Conservation (phyloP, 2,888 invertebrate species). For the Clanis bilineata region DNA sequence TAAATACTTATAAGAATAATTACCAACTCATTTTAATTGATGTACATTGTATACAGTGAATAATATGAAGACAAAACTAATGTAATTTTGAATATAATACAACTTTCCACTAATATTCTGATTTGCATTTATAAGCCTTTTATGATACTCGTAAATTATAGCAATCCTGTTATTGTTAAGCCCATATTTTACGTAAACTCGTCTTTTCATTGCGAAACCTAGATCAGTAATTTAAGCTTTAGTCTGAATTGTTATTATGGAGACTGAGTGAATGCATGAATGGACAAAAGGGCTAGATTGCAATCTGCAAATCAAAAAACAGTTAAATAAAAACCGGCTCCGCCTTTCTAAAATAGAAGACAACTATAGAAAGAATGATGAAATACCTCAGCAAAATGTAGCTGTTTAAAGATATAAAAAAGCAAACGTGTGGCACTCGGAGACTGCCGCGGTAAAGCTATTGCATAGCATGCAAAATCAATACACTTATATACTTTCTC, state of each 20-base stretch:
- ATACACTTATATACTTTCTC: no score
- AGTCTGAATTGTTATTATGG: neutral
- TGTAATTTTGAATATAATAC: neutral
- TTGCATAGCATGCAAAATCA: no score
- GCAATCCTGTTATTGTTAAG: neutral
- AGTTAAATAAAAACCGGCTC: neutral
- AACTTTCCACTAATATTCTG: neutral
- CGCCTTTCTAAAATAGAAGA: neutral
- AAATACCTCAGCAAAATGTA: neutral
- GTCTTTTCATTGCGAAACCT: neutral
- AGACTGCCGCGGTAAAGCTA: no score
- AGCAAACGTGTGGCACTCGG: no score
- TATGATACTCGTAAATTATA: neutral
- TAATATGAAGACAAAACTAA: neutral
- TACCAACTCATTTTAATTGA: no score
- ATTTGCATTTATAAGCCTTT: neutral
- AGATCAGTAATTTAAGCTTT: neutral
- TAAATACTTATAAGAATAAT: no score
- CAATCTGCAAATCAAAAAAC: neutral
- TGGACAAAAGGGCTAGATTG: neutral
- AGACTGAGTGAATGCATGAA: neutral
- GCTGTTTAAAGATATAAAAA: neutral
- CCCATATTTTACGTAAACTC: conserved; percentile 1
- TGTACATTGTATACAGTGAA: neutral
- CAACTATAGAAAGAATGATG: neutral